Conservation (phyloP, 2,888 invertebrate genomes). For the Zootermopsis nevadensis region DNA sequence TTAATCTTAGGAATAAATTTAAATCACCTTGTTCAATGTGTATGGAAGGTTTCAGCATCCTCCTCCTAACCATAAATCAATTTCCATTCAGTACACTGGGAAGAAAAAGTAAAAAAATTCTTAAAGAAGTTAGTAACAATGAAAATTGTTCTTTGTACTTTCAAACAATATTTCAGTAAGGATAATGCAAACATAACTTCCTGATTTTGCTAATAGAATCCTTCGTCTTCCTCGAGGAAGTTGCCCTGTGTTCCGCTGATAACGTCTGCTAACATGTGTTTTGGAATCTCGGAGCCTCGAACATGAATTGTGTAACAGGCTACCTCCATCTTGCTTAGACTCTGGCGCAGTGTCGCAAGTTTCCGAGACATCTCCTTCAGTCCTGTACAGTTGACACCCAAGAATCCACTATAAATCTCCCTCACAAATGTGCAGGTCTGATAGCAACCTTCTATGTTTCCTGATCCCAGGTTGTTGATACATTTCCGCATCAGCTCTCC, state of each 20-base stretch:
- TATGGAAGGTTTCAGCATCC: no score
- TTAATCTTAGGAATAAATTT: no score
- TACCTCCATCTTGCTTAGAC: conserved; percentile 84
- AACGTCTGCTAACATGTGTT: conserved; percentile 72
- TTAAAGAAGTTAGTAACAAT: no score
- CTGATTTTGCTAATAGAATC: conserved; percentile 58
- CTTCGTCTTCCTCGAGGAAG: conserved; percentile 65
- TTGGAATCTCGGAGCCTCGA: conserved; percentile 83
- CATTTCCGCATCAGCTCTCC: conserved; percentile 93
- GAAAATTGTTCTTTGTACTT: no score
- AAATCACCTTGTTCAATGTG: no score
- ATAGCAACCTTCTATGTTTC: conserved; percentile 78
- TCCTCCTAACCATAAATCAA: no score
- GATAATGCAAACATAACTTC: no score
- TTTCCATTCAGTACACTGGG: no score
- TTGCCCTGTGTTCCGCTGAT: conserved; percentile 61
- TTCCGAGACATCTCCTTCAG: conserved; percentile 78
- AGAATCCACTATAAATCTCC: conserved; percentile 59
- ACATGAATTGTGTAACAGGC: conserved; percentile 85
- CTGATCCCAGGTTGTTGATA: conserved; percentile 82
- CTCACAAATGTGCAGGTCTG: conserved; percentile 76
- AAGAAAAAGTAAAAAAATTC: no score
- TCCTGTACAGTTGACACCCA: conserved; percentile 65
- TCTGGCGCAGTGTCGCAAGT: conserved; percentile 76
- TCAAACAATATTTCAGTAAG: no score